Base-by-base conservation (phyloP, 2,113 vertebrate species). In the Gracilinanus agilis region DNA sequence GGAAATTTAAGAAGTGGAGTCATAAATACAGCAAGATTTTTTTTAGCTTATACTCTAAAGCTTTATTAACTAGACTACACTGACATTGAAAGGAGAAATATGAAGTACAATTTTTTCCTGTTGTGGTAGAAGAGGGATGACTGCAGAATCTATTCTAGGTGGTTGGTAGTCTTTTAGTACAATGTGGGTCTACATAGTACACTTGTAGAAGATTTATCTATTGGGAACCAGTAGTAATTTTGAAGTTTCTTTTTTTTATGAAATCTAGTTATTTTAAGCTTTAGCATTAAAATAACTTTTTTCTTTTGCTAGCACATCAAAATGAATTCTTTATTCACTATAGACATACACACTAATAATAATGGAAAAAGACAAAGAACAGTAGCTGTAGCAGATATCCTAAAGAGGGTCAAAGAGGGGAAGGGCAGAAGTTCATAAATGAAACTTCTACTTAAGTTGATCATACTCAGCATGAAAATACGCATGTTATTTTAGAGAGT, bases 61-160 rank as follows among this genome's bases (percentile, higher is more conserved):
- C 93, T 92, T 96, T 97, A 96, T 96, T 94, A 94, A 40, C 92
- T 95, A 75, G 61, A 88, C 61, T 90, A 92, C 53, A 94, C 93
- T 96, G 94, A 93, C 90, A 97, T 97, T 96, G 90, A 91, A 93
- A 89, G 58, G 83, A 96, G 92, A 97, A 96, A 91, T 95, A 97
- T 90, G 89, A 97, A 95, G 91, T 54, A 16, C 49, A 67, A 49
- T 53, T 94, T 96, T 83, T 93, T 94, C 89, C 90, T 95, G 49
- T 91, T 95, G 89, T 75, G 29, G 44, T 3, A 3, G 90, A 91
- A 19, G 53, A 95, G 53, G 90, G 53, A 67, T 94, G 96, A 97
- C 75, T 94, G 61, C 94, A 90, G 61, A 93, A 83, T 88, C 95
- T 94, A 93, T 97, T 95, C 92, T 91, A 91, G 90, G 55, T 88